phyloP scores from a whole-genome alignment of 2,797 vertebrate species.

The Periophthalmus magnuspinnatus region DNA sequence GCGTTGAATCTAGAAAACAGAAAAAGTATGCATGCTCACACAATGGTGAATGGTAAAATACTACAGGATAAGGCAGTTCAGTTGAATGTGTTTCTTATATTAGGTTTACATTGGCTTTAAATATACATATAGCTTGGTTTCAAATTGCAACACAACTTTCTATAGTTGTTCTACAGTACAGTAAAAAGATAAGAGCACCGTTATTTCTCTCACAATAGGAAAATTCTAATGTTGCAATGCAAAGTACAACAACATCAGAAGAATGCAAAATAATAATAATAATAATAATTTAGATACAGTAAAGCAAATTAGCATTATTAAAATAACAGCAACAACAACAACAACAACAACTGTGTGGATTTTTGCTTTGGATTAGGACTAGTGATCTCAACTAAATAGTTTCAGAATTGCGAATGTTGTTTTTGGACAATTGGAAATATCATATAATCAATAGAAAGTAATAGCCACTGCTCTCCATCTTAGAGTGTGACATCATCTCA shows the following conservation, averaged over 20 bases:
- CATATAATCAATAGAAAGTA: neutral
- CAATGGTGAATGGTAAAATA: slow-evolving; percentile 24
- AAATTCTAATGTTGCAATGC: neutral
- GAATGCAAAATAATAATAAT: no score
- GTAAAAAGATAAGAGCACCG: neutral
- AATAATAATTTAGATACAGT: neutral
- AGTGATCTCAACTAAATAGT: neutral
- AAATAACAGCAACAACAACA: no score
- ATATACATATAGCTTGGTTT: neutral
- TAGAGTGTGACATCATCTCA: neutral
- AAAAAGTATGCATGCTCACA: slow-evolving; percentile 42
- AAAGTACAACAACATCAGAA: neutral
- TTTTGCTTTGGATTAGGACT: neutral
- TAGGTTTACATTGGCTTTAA: neutral
- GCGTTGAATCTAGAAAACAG: slow-evolving; percentile 84
- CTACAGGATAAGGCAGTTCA: slow-evolving; percentile 15
- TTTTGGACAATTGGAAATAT: neutral
- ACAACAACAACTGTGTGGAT: neutral
- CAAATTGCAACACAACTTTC: neutral
- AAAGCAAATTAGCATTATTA: neutral
- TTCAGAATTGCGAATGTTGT: neutral
- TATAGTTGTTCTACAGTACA: neutral
- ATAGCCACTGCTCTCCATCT: neutral
- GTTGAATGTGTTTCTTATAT: slow-evolving; percentile 10
- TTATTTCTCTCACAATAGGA: no score